Evolutionary conservation across 2,888 invertebrate genomes (phyloP).

Genomic region (Tricholauxania praeusta): DNA sequence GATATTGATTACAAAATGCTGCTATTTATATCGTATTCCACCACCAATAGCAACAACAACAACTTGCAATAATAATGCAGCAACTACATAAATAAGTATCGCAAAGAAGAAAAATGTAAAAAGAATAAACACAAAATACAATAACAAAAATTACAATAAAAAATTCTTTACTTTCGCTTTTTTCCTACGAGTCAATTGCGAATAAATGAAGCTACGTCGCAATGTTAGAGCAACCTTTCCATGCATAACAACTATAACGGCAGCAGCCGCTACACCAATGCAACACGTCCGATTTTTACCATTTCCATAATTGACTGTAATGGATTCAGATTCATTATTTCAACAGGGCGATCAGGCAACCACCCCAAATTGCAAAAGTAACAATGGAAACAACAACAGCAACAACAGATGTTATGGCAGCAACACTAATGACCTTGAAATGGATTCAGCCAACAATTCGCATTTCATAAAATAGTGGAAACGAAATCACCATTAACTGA

Average conservation of each 20-base stretch:
- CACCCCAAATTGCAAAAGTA: slow-evolving; percentile 14
- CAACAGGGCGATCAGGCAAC: slow-evolving; percentile 47
- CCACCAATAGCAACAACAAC: slow-evolving; percentile 3
- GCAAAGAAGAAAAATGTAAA: neutral
- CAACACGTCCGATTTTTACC: slow-evolving; percentile 38
- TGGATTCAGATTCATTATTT: slow-evolving; percentile 54
- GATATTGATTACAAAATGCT: no score
- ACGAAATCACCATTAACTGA: no score
- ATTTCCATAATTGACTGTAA: slow-evolving; percentile 24
- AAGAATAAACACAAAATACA: neutral
- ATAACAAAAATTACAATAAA: neutral
- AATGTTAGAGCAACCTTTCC: neutral
- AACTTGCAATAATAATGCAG: neutral
- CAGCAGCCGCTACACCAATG: slow-evolving; percentile 43
- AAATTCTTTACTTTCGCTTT: slow-evolving; percentile 47
- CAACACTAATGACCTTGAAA: slow-evolving; percentile 8
- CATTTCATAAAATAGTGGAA: no score
- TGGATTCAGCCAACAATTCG: no score
- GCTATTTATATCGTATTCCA: neutral
- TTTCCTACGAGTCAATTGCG: slow-evolving; percentile 12
- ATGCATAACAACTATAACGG: slow-evolving; percentile 7
- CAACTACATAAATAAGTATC: no score
- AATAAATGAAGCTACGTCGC: neutral
- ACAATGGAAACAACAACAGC: slow-evolving; percentile 13
- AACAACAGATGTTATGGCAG: slow-evolving; percentile 17